These are phyloP conservation scores for Chrysogorgia sp. DNA, from an alignment of 92 coral and sea anemone species.

Conservation along the genomic window DNA sequence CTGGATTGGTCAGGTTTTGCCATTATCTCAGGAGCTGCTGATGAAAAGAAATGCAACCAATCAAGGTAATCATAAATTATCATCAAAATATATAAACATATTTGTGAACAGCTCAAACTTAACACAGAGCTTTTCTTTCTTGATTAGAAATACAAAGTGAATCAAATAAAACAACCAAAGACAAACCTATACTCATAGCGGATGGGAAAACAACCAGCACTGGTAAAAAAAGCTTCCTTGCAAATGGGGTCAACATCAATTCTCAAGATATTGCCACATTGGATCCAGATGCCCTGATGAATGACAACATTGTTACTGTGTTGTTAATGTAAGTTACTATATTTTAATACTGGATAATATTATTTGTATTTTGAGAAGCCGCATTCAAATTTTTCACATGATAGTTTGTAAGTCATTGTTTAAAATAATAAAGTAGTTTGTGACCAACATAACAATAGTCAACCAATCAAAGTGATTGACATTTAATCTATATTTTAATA, in stretches of 20 bases:
- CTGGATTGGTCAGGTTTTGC: slow-evolving; percentile 33
- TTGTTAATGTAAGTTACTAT: slow-evolving; percentile 4
- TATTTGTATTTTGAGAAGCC: background rate
- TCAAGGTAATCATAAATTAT: background rate
- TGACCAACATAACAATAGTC: background rate
- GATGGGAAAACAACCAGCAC: background rate
- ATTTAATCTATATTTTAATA: background rate
- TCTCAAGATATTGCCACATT: slow-evolving; percentile 8
- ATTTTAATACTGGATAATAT: background rate
- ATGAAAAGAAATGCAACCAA: background rate
- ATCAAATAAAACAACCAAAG: background rate
- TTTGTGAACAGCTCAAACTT: background rate
- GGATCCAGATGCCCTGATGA: slow-evolving; percentile 11
- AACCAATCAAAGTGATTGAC: background rate
- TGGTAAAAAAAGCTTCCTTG: background rate
- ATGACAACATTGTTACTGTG: slow-evolving; percentile 7
- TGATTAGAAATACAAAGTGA: background rate
- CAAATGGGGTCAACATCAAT: slow-evolving; percentile 18
- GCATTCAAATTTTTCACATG: background rate
- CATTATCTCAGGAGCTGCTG: background rate
- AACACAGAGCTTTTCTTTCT: background rate
- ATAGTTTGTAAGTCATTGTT: background rate
- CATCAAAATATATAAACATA: background rate
- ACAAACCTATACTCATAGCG: background rate
- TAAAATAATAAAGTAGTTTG: background rate